Conservation (phyloP, 2,888 invertebrate genomes). For the Rhagophthalmus giganteus region DNA sequence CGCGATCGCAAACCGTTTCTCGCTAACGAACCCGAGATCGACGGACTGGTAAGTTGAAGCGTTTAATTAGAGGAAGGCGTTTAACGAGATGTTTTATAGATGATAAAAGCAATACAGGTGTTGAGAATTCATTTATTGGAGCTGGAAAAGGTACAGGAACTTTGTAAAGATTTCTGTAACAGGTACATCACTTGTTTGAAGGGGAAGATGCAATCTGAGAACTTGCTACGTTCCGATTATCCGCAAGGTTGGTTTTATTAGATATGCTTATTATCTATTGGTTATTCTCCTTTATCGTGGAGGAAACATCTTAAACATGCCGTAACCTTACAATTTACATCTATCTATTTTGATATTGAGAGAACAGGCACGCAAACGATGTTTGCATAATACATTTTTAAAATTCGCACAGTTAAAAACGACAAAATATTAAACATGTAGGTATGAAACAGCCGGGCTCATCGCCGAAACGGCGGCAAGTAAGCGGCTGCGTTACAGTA, state of each 20-base stretch:
- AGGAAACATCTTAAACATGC: too few species aligned
- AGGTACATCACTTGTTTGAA: slow-evolving; percentile 90
- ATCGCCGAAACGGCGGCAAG: too few species aligned
- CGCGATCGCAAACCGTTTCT: slow-evolving; percentile 83
- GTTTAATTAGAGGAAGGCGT: background rate
- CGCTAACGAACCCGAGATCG: slow-evolving; percentile 91
- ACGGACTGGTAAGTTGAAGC: slow-evolving; percentile 76
- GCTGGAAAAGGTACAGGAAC: slow-evolving; percentile 90
- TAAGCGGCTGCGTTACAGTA: too few species aligned
- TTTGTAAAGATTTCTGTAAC: slow-evolving; percentile 93
- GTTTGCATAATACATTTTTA: too few species aligned
- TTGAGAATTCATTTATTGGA: slow-evolving; percentile 89
- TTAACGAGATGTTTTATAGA: slow-evolving; percentile 61
- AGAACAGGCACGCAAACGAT: too few species aligned
- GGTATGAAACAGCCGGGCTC: too few species aligned
- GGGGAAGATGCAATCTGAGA: slow-evolving; percentile 88
- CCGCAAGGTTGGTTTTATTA: slow-evolving; percentile 58
- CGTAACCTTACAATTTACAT: too few species aligned
- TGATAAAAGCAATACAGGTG: slow-evolving; percentile 88
- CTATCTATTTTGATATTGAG: too few species aligned
- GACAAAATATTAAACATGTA: too few species aligned
- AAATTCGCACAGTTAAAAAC: too few species aligned
- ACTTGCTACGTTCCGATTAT: slow-evolving; percentile 79
- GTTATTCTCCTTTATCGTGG: too few species aligned
- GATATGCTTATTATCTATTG: too few species aligned